Evolutionary conservation across 2,113 vertebrate species (phyloP).

Genomic region (Trematocara variabile): DNA sequence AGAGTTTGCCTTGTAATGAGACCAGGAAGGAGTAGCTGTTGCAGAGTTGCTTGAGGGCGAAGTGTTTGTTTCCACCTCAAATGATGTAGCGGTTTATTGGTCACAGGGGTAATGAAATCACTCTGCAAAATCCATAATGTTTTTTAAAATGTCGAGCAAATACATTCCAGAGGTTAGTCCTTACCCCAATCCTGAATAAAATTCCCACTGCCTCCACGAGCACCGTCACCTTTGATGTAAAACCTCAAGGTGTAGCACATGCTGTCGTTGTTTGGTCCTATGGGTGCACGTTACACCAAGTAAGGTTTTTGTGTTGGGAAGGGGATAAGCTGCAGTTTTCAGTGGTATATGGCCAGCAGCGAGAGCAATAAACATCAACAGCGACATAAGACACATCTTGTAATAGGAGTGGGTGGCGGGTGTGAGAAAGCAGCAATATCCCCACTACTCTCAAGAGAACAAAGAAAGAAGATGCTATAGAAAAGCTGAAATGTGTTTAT

Average conservation of each 20-base stretch:
- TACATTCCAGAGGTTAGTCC: background rate
- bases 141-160: background rate
- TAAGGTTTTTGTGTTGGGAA: background rate
- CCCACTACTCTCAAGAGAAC: background rate
- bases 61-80: conserved; percentile 10
- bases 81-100: conserved; percentile 15
- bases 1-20: conserved; percentile 34
- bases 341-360: conserved; percentile 5
- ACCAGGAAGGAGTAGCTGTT: conserved; percentile 36
- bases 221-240: background rate
- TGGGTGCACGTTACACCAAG: background rate
- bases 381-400: conserved; percentile 10
- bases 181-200: background rate
- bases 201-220: background rate
- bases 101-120: conserved; percentile 6
- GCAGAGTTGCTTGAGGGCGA: conserved; percentile 15
- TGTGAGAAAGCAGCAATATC: background rate
- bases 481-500: background rate
- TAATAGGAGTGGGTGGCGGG: conserved; percentile 2
- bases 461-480: background rate
- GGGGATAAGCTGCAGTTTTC: conserved; percentile 1
- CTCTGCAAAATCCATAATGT: background rate
- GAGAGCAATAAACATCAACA: conserved; percentile 13
- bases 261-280: background rate
- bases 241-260: background rate